Percentiles rank a stretch among this genome's conserved stretches.
These are phyloP conservation scores for Lasioglossum albipes DNA, from an alignment of 1,140 invertebrate genomes.

Conservation along the genomic window DNA sequence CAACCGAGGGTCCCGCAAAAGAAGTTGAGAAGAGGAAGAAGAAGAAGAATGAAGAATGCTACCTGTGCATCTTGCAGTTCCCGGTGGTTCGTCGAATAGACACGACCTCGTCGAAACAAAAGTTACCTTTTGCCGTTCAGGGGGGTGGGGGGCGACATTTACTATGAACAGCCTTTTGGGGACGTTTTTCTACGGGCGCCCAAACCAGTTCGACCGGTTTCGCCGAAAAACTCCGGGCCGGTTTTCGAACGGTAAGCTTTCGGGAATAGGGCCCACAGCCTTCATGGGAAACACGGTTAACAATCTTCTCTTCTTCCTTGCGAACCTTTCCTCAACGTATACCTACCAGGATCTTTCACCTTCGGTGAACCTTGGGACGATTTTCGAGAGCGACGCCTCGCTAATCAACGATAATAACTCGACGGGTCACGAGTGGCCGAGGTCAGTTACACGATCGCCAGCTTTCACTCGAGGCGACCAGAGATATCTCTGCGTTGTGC, in stretches of 20 bases:
- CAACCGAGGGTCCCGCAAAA: too few relatives aligned
- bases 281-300: conserved; percentile 76
- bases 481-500: not conserved
- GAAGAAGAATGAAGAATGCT: not conserved
- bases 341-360: too few relatives aligned
- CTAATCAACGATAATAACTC: conserved; percentile 28
- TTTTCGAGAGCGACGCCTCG: conserved; percentile 9
- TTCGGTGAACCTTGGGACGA: not conserved
- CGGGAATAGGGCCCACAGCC: conserved; percentile 36
- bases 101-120: conserved; percentile 67
- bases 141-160: conserved; percentile 25
- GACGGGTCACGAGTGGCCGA: conserved; percentile 34
- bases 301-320: conserved; percentile 50
- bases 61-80: conserved; percentile 3
- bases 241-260: conserved; percentile 50
- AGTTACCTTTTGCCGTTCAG: conserved; percentile 64
- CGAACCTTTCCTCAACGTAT: not conserved
- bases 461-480: conserved; percentile 28
- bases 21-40: too few relatives aligned
- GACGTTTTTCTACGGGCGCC: conserved; percentile 43
- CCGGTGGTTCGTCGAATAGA: conserved; percentile 38
- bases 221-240: conserved; percentile 70
- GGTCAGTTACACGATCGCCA: conserved; percentile 38
- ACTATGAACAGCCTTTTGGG: conserved; percentile 24
- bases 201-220: conserved; percentile 74